Conservation (phyloP, 2,797 vertebrate genomes). For the Ciconia nigra region DNA sequence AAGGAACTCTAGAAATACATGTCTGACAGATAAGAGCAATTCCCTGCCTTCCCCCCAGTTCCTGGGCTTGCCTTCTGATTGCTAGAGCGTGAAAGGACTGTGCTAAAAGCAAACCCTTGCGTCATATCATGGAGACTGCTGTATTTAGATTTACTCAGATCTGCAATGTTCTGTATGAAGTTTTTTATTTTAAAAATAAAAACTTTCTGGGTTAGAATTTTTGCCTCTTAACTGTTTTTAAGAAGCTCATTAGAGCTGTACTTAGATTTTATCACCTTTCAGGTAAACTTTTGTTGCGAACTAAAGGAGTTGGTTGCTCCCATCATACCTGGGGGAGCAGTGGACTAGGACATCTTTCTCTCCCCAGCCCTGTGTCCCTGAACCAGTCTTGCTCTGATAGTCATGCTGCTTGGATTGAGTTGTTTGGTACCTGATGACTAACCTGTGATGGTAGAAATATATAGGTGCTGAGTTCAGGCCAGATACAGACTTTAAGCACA, state of each 20-base stretch:
- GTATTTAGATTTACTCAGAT: slow-evolving; percentile 52
- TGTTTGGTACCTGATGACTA: background rate
- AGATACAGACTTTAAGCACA: background rate
- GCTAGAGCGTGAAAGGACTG: slow-evolving; percentile 1
- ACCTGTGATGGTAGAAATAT: background rate
- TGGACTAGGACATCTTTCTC: background rate
- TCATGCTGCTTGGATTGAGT: background rate
- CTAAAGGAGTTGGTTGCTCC: background rate
- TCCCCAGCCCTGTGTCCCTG: background rate
- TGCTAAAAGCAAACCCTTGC: background rate
- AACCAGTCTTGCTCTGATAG: background rate
- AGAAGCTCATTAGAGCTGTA: background rate
- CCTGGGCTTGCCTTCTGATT: slow-evolving; percentile 27
- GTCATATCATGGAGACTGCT: background rate
- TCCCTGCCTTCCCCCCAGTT: background rate
- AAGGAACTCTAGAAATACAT: slow-evolving; percentile 9
- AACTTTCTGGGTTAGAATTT: background rate
- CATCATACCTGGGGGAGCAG: background rate
- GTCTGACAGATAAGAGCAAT: background rate
- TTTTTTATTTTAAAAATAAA: slow-evolving; percentile 76
- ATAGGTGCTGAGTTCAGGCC: background rate
- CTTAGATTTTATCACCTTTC: background rate
- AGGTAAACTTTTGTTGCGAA: background rate
- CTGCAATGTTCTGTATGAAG: slow-evolving; percentile 45
- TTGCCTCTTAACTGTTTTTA: background rate